These are phyloP conservation scores for Catocala sponsa DNA, from an alignment of 2,888 invertebrate genomes.

Conservation along the genomic window DNA sequence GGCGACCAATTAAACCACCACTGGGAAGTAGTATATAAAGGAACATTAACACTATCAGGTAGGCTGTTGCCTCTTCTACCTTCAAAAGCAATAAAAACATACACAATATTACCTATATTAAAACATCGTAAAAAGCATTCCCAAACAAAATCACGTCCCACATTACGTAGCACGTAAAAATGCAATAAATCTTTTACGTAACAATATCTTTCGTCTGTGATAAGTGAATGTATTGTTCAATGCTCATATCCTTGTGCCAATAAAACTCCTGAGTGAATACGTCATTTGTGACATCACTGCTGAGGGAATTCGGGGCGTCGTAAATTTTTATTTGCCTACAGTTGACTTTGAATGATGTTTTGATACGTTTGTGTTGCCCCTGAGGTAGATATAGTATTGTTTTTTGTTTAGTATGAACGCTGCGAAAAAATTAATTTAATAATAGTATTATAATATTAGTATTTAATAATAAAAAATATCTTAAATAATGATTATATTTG, in stretches of 20 bases:
- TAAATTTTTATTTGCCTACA: slow-evolving; percentile 17
- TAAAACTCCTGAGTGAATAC: slow-evolving; percentile 41
- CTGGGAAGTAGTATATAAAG: too few relatives aligned
- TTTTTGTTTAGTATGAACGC: too few relatives aligned
- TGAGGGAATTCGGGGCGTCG: background rate
- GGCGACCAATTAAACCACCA: too few relatives aligned
- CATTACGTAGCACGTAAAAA: slow-evolving; percentile 13
- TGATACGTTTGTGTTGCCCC: slow-evolving; percentile 4
- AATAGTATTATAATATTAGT: too few relatives aligned
- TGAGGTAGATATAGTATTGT: background rate
- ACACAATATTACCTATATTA: background rate
- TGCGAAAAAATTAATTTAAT: too few relatives aligned
- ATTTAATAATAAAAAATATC: too few relatives aligned
- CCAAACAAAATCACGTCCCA: slow-evolving; percentile 8
- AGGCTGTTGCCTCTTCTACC: too few relatives aligned
- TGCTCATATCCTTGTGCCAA: slow-evolving; percentile 23
- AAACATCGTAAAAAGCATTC: background rate
- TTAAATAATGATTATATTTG: too few relatives aligned
- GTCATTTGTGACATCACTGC: slow-evolving; percentile 33
- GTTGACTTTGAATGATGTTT: slow-evolving; percentile 12
- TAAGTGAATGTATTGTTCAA: slow-evolving; percentile 23
- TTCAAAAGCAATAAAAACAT: too few relatives aligned
- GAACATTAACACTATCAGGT: too few relatives aligned
- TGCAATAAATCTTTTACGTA: slow-evolving; percentile 12
- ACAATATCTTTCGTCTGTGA: slow-evolving; percentile 24